Evolutionary conservation across 2,797 vertebrate species (phyloP).

Genomic region (Clarias pachynema): DNA sequence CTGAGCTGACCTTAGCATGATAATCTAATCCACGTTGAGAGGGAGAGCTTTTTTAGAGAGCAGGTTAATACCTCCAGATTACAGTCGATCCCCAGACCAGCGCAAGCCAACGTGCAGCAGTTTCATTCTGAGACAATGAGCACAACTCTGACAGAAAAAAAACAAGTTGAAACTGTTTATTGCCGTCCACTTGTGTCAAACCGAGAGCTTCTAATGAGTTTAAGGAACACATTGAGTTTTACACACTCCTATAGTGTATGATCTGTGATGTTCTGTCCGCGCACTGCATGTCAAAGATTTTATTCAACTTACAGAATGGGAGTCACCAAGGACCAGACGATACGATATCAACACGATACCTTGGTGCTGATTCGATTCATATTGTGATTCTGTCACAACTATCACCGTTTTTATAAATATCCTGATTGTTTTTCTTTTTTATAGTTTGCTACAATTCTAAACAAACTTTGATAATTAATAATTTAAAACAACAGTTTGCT

Average conservation of each 20-base stretch:
- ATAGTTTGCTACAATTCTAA: no score
- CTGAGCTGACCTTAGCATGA: conserved; percentile 79
- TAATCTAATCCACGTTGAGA: conserved; percentile 84
- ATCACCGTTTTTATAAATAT: no score
- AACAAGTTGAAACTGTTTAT: not conserved
- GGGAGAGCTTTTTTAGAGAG: conserved; percentile 85
- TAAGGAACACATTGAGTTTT: not conserved
- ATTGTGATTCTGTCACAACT: no score
- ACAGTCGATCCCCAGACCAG: conserved; percentile 73
- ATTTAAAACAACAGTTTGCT: no score
- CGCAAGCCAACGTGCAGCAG: conserved; percentile 47
- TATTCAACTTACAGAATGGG: no score
- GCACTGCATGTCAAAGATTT: no score
- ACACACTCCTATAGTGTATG: not conserved
- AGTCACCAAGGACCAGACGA: no score
- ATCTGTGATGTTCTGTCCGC: not conserved
- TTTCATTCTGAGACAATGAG: conserved; percentile 16
- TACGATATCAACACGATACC: no score
- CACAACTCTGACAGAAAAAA: not conserved
- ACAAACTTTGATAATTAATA: no score
- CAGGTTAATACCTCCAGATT: conserved; percentile 84
- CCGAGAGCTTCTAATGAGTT: not conserved
- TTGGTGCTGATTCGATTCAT: no score
- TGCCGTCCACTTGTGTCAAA: not conserved
- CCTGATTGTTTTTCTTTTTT: no score